These are phyloP conservation scores for Chaetophractus vellerosus DNA, from an alignment of 2,797 vertebrate genomes.

Conservation along the genomic window DNA sequence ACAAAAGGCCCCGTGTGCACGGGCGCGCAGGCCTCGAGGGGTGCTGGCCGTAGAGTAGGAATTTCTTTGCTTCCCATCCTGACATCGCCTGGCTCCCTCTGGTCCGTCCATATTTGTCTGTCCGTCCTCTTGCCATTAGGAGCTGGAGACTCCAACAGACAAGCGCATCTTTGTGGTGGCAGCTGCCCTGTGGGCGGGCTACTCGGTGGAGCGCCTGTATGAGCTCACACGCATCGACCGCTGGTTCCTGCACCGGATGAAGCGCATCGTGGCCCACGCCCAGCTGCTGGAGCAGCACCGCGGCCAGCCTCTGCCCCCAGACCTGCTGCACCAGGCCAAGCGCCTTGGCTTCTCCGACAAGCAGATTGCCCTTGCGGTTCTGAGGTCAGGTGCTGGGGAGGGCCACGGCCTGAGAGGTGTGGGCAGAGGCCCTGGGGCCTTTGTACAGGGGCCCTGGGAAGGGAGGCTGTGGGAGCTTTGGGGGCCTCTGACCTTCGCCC, in stretches of 20 bases:
- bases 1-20: too few species aligned
- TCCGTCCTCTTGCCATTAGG: slow-evolving; percentile 87
- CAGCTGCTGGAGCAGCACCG: slow-evolving; percentile 93
- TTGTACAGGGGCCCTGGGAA: not conserved
- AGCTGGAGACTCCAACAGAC: slow-evolving; percentile 97
- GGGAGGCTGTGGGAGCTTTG: not conserved
- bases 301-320: slow-evolving; percentile 91
- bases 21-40: not conserved
- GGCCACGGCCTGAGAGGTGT: not conserved
- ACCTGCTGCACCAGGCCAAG: slow-evolving; percentile 95
- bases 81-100: not conserved
- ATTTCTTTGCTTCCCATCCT: not conserved
- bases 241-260: slow-evolving; percentile 99
- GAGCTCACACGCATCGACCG: slow-evolving; percentile 97
- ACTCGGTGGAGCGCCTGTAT: slow-evolving; percentile 95
- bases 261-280: slow-evolving; percentile 95
- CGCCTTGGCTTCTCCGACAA: slow-evolving; percentile 99
- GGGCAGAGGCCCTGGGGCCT: not conserved
- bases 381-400: slow-evolving; percentile 91
- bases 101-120: not conserved
- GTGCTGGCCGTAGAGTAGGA: not conserved
- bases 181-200: slow-evolving; percentile 93
- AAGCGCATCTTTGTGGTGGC: slow-evolving; percentile 98
- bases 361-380: slow-evolving; percentile 96
- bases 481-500: not conserved